These are phyloP conservation scores for Erythrocercus mccallii DNA, from an alignment of 2,113 vertebrate genomes.

Conservation along the genomic window DNA sequence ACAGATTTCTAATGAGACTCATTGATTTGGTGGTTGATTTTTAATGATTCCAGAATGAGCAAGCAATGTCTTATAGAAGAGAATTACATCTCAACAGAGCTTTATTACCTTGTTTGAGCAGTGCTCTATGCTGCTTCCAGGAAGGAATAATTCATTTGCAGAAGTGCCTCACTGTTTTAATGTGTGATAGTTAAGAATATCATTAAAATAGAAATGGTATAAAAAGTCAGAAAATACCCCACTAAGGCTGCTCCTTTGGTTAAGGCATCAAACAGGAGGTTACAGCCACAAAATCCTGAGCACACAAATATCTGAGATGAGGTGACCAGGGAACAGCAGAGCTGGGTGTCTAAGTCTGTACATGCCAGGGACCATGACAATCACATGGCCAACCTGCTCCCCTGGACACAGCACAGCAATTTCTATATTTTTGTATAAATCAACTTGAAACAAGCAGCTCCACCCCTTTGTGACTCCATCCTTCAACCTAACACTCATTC, in stretches of 20 bases:
- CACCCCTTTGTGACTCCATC: background rate
- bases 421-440: background rate
- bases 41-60: slow-evolving; percentile 23
- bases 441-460: background rate
- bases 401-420: accelerated
- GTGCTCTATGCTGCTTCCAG: background rate
- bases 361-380: background rate
- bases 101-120: background rate
- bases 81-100: slow-evolving; percentile 1
- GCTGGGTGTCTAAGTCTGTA: too few relatives aligned
- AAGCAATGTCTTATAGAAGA: background rate
- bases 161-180: background rate
- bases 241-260: background rate
- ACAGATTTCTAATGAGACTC: slow-evolving; percentile 57
- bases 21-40: slow-evolving; percentile 54
- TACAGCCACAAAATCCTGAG: background rate
- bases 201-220: background rate
- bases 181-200: background rate
- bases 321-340: background rate
- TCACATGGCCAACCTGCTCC: accelerated
- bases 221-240: background rate
- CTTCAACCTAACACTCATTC: background rate
- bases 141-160: background rate
- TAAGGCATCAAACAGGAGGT: background rate
- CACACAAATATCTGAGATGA: background rate